Base-by-base conservation (phyloP, 1,140 invertebrate genomes). In the Mamestra configurata region DNA sequence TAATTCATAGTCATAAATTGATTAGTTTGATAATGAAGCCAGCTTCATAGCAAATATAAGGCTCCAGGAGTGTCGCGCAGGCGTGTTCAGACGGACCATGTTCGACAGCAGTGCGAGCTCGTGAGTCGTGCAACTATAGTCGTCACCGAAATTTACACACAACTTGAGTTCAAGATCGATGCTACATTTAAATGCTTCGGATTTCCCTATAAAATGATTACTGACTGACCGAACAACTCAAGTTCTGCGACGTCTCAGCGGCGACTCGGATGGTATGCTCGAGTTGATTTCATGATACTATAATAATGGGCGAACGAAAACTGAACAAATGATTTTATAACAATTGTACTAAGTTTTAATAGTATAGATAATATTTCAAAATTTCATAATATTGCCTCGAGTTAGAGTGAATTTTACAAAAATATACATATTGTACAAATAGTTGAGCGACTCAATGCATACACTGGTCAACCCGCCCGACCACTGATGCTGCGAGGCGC, bases 401-500 rank as follows among this genome's bases (percentile, higher is more conserved):
- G 89, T 91, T 88, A 90, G 88, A 92, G 88, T 90, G 89, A 94
- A 93, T 92, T 93, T 93, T 94, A 94, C 92, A 94, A 94, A 93
- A 94, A 94, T 94, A 94, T 94, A 94, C 92, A 94, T 86, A 92
- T 91, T 94, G 88, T 93, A 93, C 92, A 94, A 90, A 88, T 89
- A 90, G 91, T 89, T 85, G 89, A 89, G 90, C 90, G 89, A 89
- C 86, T 79, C 90, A 84, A 84, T 87, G 90, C 83, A 73, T 75
- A 80, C 87, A 88, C 87, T 84, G 90, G 87, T 86, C 88, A 77
- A 81, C 86, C 82, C 86, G 83, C 27, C 27, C 27, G 2, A 10
- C 37, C 6, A 40, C 37, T 1, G 7, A 35, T 40, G 10, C 6
- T 2, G 37, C 10, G 6, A 4, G 37, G 37, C 37, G 10, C 37